Conservation (phyloP, 1,140 invertebrate genomes). For the Charaxes varanes region DNA sequence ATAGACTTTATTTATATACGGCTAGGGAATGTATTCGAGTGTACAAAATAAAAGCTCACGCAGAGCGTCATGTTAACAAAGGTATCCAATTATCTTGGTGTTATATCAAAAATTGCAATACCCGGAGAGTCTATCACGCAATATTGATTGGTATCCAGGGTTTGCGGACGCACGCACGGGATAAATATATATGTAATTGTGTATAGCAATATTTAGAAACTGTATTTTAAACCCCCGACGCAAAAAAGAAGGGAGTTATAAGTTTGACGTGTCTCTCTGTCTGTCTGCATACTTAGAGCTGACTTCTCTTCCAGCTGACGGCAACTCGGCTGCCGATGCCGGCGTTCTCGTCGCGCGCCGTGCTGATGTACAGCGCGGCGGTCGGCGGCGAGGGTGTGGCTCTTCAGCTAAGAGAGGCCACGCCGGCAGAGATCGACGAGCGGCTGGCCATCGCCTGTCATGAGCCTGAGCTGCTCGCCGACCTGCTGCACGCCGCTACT, state of each 20-base stretch:
- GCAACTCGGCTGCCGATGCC: constrained; percentile 72
- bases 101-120: constrained; percentile 9
- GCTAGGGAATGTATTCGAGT: background rate
- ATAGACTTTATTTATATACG: background rate
- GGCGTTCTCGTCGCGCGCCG: constrained; percentile 71
- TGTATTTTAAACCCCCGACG: background rate
- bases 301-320: constrained; percentile 35
- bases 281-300: background rate
- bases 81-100: constrained; percentile 5
- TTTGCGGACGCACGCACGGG: too few species aligned
- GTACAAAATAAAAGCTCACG: background rate
- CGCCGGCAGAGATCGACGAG: constrained; percentile 64
- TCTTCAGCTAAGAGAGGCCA: constrained; percentile 74
- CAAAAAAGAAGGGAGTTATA: too few species aligned
- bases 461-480: constrained; percentile 73
- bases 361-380: constrained; percentile 77
- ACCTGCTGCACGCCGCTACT: constrained; percentile 50
- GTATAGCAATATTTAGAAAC: background rate
- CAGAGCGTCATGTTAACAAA: background rate
- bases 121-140: constrained; percentile 1
- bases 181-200: background rate
- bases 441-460: constrained; percentile 74
- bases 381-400: constrained; percentile 74
- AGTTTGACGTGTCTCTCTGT: too few species aligned
- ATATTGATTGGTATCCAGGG: constrained; percentile 1